Evolutionary conservation across 2,888 invertebrate species (phyloP), one percentile per base, ranked within the genome.

Genomic region (Trichogramma evanescens): DNA sequence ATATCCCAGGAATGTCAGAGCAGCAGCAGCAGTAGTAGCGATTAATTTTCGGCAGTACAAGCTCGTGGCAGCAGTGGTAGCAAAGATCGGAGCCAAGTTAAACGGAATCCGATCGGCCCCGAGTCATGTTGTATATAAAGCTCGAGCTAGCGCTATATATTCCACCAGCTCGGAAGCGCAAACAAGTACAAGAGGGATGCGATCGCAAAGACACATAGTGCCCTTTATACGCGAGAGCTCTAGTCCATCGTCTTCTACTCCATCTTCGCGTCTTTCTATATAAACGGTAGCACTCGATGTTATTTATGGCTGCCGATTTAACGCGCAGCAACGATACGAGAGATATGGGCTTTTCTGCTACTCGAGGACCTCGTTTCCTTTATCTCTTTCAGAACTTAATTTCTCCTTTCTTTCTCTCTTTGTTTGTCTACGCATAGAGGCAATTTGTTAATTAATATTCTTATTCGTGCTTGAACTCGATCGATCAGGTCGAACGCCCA

Each of bases 251-350:
- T 26, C 26, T 26, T 26, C 26, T 26, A 26, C 26, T 26, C 26
- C 26, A 26, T 26, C 26, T 26, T 26, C 26, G 7, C 8, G 8
- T 44, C 44, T 44, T 9, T 44, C 44, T 8, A 7, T 44, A 7
- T 44, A 7, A 8, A 8, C 8, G 8, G 44, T 9, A 44, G 44
- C 44, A 44, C 44, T 44, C 44, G 8, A 44, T 72, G 73, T 74
- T 76, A 76, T 76, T 75, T 76, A 75, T 72, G 75, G 70, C 68
- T 67, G 67, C 71, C 75, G 75, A 76, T 76, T 76, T 75, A 76
- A 75, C 74, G 70, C 66, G 9, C 63, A 66, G 63, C 66, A 67
- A 72, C 70, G 69, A 69, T 71, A 67, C 68, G 70, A 73, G 69
- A 69, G 66, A 67, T 10, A 26, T 7, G 8, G 9, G 42, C 40